Conservation (phyloP, 2,888 invertebrate species). For the Chydorus sphaericus region DNA sequence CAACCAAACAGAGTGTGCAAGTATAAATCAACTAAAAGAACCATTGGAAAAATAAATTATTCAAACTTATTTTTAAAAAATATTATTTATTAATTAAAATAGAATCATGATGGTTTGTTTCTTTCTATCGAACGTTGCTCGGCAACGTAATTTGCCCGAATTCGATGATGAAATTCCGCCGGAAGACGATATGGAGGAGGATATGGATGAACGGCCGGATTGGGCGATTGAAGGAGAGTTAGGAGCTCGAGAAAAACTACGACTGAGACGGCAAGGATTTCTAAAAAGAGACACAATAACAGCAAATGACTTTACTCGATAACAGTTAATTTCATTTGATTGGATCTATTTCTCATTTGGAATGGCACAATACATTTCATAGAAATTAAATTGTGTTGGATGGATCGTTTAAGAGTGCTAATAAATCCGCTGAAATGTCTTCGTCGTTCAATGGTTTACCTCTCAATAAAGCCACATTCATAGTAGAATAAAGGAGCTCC, state of each 20-base stretch:
- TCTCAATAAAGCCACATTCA: not conserved
- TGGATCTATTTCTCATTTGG: not conserved
- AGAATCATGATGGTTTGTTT: not conserved
- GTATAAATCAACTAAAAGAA: no score
- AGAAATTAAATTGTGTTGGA: no score
- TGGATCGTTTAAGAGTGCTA: not conserved
- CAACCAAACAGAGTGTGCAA: not conserved
- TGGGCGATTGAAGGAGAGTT: not conserved
- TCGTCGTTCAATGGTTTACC: not conserved
- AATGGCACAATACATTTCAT: not conserved
- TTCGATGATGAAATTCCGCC: not conserved
- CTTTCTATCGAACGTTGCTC: not conserved
- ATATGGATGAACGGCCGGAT: not conserved
- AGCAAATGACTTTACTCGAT: not conserved
- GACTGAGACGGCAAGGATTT: not conserved
- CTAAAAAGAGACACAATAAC: not conserved
- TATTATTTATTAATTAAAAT: no score
- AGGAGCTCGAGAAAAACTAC: not conserved
- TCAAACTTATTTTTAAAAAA: no score
- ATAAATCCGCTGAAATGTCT: not conserved
- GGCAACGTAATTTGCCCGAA: not conserved
- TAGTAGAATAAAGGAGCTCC: not conserved
- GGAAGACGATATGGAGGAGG: not conserved
- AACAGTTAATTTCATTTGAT: not conserved
- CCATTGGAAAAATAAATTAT: no score